Evolutionary conservation across 2,797 vertebrate genomes (phyloP).

Genomic region (Sebastiscus albofasciatus): DNA sequence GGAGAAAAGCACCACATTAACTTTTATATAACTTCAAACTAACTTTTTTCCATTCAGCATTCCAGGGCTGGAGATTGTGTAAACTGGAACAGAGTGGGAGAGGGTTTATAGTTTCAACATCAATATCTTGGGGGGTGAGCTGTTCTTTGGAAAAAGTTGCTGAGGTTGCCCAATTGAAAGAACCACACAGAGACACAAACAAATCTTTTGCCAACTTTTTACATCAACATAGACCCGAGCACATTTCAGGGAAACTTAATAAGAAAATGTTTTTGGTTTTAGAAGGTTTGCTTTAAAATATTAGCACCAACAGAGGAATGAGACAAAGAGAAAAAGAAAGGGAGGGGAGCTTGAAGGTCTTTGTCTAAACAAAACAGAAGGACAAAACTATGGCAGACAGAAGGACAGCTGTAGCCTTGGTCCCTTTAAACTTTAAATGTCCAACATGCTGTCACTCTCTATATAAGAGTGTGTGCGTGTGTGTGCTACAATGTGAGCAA

Average conservation of each 20-base stretch:
- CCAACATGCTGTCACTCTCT: slow-evolving; percentile 70
- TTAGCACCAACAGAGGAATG: background rate
- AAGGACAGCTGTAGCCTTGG: slow-evolving; percentile 75
- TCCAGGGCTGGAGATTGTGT: slow-evolving; percentile 52
- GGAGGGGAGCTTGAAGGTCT: slow-evolving; percentile 27
- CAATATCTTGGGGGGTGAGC: slow-evolving; percentile 29
- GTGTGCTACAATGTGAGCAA: slow-evolving; percentile 53
- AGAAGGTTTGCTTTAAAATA: slow-evolving; percentile 13
- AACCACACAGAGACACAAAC: slow-evolving; percentile 49
- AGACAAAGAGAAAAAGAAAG: slow-evolving; percentile 17
- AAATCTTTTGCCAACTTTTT: slow-evolving; percentile 44
- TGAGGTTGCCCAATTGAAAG: slow-evolving; percentile 33
- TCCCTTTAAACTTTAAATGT: slow-evolving; percentile 87
- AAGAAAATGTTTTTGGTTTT: slow-evolving; percentile 8
- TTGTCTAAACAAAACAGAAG: slow-evolving; percentile 71
- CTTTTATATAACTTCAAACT: slow-evolving; percentile 62
- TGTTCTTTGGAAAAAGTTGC: slow-evolving; percentile 42
- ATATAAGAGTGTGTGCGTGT: slow-evolving; percentile 45
- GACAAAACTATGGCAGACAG: slow-evolving; percentile 56
- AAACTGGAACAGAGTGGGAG: slow-evolving; percentile 45
- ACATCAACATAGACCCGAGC: slow-evolving; percentile 8
- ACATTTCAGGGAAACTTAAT: slow-evolving; percentile 16
- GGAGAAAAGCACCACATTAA: slow-evolving; percentile 53
- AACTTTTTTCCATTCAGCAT: slow-evolving; percentile 66
- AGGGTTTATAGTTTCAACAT: slow-evolving; percentile 68